Evolutionary conservation across 53 echinoderm and acorn worm species (phyloP), one percentile per base, ranked within the genome.

Genomic region (Antedon mediterranea): DNA sequence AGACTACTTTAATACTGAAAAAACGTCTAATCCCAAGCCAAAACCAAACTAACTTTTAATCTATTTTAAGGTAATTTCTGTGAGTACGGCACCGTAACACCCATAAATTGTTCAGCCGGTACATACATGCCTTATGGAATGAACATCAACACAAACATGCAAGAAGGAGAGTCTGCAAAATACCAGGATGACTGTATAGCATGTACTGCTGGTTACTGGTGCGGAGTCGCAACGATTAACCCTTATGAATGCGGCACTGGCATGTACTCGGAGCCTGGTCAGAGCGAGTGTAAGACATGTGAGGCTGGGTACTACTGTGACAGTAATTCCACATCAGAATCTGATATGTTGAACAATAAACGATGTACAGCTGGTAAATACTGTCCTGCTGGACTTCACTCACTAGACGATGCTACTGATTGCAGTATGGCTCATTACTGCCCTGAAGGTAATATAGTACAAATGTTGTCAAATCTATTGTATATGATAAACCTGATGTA

Each of bases 111-210:
- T 34, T 92, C 97, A 0, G 74, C 89, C 0, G 97, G 97, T 29
- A 87, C 91, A 31, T 95, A 95, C 86, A 95, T 95, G 97, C 97
- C 97, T 0, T 85, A 88, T 75, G 97, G 97, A 1, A 89, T 87
- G 9, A 80, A 94, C 43, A 29, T 71, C 75, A 80, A 82, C 15
- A 89, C 80, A 0, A 75, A 77, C 32, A 84, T 92, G 26, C 20
- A 11, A 26, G 74, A 71, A 27, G 97, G 97, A 0, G 75, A 80
- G 28, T 83, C 91, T 4, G 94, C 94, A 28, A 85, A 89, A 26
- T 94, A 94, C 83, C 91, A 94, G 80, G 87, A 79, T 78, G 89
- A 94, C 84, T 94, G 94, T 71, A 57, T 91, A 23, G 89, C 91
- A 28, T 94, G 94, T 72, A 81, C 94, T 5, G 94, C 91, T 18